A percentile compares a stretch with the other conserved stretches of the same genome.
phyloP scores from a whole-genome alignment of 2,113 vertebrate species.

The Deroptyus accipitrinus region DNA sequence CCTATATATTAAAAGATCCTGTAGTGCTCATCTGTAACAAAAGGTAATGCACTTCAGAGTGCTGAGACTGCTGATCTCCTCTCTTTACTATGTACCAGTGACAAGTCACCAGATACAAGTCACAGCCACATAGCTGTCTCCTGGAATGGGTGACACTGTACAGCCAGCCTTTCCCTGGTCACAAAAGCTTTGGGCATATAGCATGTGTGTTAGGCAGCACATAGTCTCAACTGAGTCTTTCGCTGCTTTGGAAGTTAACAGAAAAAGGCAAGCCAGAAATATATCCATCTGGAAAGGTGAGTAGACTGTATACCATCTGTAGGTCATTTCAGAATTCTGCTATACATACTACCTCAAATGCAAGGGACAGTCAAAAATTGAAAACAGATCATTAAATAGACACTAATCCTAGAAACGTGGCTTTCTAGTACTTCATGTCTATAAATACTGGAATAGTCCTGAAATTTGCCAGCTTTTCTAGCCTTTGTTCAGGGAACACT shows the following conservation, averaged over 20 bases:
- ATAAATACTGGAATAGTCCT: neutral
- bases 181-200: neutral
- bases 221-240: neutral
- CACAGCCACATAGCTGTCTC: neutral
- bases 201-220: rapidly evolving
- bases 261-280: neutral
- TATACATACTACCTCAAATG: neutral
- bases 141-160: neutral
- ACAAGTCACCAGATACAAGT: too few species aligned
- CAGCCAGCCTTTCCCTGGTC: neutral
- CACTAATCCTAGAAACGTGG: neutral
- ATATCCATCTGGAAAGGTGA: neutral
- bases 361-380: neutral
- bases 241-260: neutral
- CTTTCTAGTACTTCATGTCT: neutral
- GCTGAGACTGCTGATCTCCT: neutral
- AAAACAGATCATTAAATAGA: neutral
- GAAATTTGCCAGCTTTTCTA: neutral
- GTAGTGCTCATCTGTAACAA: neutral
- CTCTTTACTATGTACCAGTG: neutral
- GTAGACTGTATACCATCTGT: neutral
- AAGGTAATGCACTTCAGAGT: neutral
- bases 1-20: neutral
- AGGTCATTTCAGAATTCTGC: neutral
- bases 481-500: neutral